These are phyloP conservation scores for Diachasmimorpha longicaudata DNA, from an alignment of 1,140 invertebrate genomes.

Conservation along the genomic window DNA sequence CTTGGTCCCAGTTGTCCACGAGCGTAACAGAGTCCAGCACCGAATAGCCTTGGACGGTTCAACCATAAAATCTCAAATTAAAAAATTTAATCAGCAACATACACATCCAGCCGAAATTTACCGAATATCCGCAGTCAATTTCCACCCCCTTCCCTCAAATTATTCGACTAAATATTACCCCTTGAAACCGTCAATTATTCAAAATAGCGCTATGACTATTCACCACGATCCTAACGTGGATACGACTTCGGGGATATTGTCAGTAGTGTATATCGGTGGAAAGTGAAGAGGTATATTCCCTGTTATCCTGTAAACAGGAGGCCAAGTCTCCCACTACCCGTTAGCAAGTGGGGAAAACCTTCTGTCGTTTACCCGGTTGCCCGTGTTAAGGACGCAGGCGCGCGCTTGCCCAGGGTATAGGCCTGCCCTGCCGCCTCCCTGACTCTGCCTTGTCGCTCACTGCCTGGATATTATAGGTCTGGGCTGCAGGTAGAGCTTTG, in stretches of 20 bases:
- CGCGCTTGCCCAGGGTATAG: constrained; percentile 44
- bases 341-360: background rate
- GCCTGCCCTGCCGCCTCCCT: constrained; percentile 28
- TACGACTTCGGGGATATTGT: constrained; percentile 23
- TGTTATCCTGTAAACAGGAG: constrained; percentile 48
- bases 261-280: background rate
- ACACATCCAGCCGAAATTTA: no score
- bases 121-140: no score
- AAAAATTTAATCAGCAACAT: background rate
- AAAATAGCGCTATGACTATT: background rate
- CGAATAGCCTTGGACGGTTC: background rate
- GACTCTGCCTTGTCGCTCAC: background rate
- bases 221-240: background rate
- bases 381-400: constrained; percentile 29
- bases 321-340: constrained; percentile 5
- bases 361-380: constrained; percentile 1
- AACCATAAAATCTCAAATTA: background rate
- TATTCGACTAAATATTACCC: background rate
- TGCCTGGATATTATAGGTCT: constrained; percentile 53
- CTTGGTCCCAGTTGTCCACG: background rate
- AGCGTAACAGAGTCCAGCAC: background rate
- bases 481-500: constrained; percentile 55
- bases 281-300: constrained; percentile 30
- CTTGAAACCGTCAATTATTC: no score
- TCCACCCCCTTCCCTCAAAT: background rate